Percentiles rank a stretch among this genome's conserved stretches.
Evolutionary conservation across 2,113 vertebrate genomes (phyloP).

Genomic region (Phylloscopus trochilus): DNA sequence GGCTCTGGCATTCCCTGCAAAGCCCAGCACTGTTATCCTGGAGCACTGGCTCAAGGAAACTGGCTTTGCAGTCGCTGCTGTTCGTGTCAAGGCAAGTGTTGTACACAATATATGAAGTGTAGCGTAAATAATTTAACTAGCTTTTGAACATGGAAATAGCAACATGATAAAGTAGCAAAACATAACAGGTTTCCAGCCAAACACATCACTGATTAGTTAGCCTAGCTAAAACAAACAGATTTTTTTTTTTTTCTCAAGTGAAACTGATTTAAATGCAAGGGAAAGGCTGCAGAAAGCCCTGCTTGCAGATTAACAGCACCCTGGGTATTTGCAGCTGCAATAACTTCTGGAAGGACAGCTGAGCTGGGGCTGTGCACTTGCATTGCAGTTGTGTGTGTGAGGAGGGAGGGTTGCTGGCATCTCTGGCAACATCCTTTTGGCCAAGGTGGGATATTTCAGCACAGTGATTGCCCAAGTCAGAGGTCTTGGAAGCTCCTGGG

Average conservation of each 20-base stretch:
- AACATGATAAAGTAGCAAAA: constrained; percentile 49
- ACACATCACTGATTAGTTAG: constrained; percentile 23
- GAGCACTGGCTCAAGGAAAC: not conserved
- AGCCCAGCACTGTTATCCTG: not conserved
- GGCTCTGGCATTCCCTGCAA: not conserved
- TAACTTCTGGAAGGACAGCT: not conserved
- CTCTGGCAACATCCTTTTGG: not conserved
- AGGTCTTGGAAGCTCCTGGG: not conserved
- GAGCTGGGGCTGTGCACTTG: not conserved
- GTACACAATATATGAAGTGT: constrained; percentile 55
- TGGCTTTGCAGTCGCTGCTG: constrained; percentile 22
- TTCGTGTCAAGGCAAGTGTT: constrained; percentile 43
- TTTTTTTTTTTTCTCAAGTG: not conserved
- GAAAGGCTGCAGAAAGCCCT: not conserved
- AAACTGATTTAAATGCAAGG: not conserved
- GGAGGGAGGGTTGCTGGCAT: not conserved
- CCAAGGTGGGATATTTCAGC: not conserved
- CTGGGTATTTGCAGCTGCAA: not conserved
- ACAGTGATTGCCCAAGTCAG: accelerated
- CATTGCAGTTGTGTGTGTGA: not conserved
- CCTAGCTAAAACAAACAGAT: not conserved
- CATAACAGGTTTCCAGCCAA: constrained; percentile 41
- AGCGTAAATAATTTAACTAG: constrained; percentile 62
- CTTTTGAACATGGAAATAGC: constrained; percentile 57
- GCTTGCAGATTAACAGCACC: not conserved